Conservation (phyloP, 2,888 invertebrate species). For the Acleris cristana region DNA sequence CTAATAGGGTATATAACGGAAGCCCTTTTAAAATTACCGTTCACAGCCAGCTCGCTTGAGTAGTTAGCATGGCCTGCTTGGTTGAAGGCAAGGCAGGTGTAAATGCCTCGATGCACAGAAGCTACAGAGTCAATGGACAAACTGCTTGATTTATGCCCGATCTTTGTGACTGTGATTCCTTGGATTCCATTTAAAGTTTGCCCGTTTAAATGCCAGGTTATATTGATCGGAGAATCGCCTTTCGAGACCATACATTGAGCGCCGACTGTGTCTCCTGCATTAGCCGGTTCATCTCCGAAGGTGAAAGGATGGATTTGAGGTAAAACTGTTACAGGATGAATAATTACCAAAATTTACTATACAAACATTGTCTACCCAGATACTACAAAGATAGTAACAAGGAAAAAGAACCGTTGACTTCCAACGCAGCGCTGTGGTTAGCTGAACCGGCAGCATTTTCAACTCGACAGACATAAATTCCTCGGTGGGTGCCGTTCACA, state of each 20-base stretch:
- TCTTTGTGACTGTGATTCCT: conserved; percentile 84
- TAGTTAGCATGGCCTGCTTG: conserved; percentile 87
- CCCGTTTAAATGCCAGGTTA: conserved; percentile 90
- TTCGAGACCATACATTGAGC: conserved; percentile 90
- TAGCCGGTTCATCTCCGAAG: conserved; percentile 90
- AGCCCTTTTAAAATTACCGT: conserved; percentile 81
- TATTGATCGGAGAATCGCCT: conserved; percentile 90
- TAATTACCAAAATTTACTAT: conserved; percentile 18
- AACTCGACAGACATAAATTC: conserved; percentile 89
- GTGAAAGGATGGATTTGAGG: conserved; percentile 91
- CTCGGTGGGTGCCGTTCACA: conserved; percentile 87
- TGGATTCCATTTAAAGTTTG: conserved; percentile 79
- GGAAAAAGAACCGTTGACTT: conserved; percentile 87
- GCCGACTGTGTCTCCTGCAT: conserved; percentile 90
- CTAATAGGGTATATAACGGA: background rate
- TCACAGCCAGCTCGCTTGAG: conserved; percentile 87
- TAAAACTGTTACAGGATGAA: conserved; percentile 80
- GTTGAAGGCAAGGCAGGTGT: conserved; percentile 88
- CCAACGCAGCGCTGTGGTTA: conserved; percentile 87
- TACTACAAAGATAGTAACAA: conserved; percentile 39
- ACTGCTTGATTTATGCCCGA: conserved; percentile 86
- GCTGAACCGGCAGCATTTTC: conserved; percentile 87
- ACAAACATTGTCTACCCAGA: conserved; percentile 27
- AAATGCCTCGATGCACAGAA: conserved; percentile 89
- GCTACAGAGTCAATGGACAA: conserved; percentile 89